Evolutionary conservation across 2,888 invertebrate species (phyloP), one percentile per base, ranked within the genome.

Genomic region (Pandemis cinnamomeana): DNA sequence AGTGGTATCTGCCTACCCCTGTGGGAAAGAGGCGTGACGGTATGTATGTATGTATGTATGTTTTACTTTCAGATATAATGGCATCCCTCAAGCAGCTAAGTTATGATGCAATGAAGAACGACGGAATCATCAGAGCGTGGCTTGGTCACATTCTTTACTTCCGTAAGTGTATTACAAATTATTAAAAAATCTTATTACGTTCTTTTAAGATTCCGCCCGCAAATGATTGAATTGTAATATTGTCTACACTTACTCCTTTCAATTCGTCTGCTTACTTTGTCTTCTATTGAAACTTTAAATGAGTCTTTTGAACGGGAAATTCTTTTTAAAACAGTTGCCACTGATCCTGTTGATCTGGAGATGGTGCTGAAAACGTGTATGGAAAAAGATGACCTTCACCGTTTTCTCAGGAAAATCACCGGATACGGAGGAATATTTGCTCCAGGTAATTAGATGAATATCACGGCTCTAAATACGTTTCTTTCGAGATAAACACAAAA

Each of bases 311-410:
- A 4, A 11, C 11, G 10, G 11, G 0, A 11, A 11, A 60, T 58
- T 69, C 70, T 68, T 77, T 76, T 75, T 69, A 76, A 60, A 72
- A n/a, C 79, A 93, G 92, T 91, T 4, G n/a, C 88, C 11, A 77
- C 86, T 1, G 78, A 93, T 77, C 92, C 93, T 0, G 80, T 81
- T 1, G 93, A 93, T 71, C 73, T 88, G 46, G 93, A 93, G 79
- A 77, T 88, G 77, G 81, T 93, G 27, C 72, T 93, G 75, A 94
- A 91, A 80, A 86, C 87, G 0, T 92, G 91, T 62, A 46, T 94
- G 77, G 91, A 93, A 78, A 94, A 91, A 75, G 92, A 91, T 41
- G 89, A 91, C 58, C 82, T 91, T 0, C 91, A 92, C 74, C 83
- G 89, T 51, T 91, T 91, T 69, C 78, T 91, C 0, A 82, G 84